A percentile compares a stretch with the other conserved stretches of the same genome.
These are phyloP conservation scores for Mizuhopecten yessoensis DNA, from an alignment of 1,140 invertebrate genomes.

Conservation along the genomic window DNA sequence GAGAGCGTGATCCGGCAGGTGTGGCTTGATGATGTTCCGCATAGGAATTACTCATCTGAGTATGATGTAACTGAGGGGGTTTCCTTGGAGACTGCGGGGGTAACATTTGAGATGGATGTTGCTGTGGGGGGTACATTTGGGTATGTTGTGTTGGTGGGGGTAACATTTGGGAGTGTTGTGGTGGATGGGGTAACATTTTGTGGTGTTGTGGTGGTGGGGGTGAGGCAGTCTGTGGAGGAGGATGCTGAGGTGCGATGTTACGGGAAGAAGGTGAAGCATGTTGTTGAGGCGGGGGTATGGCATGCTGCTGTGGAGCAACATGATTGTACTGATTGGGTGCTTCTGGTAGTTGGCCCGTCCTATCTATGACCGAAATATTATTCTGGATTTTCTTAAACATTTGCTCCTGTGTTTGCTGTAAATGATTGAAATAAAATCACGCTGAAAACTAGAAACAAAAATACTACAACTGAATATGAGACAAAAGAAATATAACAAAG, in stretches of 20 bases:
- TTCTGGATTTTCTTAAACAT: constrained; percentile 25
- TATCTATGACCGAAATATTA: background rate
- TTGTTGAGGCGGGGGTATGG: background rate
- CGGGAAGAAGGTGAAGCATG: background rate
- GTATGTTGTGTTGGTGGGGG: background rate
- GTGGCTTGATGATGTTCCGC: background rate
- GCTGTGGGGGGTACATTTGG: no score
- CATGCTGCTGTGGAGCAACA: background rate
- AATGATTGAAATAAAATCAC: constrained; percentile 1
- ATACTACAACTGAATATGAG: background rate
- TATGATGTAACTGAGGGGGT: no score
- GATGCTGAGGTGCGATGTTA: background rate
- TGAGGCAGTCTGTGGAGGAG: background rate
- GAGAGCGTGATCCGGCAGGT: background rate
- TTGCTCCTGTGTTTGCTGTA: background rate
- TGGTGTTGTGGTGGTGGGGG: background rate
- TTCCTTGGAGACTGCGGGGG: background rate
- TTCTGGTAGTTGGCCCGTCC: background rate
- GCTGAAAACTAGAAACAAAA: background rate
- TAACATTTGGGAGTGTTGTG: background rate
- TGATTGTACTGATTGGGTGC: background rate
- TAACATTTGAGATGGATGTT: no score
- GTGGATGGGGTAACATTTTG: background rate
- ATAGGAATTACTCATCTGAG: background rate
- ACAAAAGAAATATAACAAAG: background rate